These are phyloP conservation scores for Bucco capensis DNA, from an alignment of 2,113 vertebrate genomes.

Conservation along the genomic window DNA sequence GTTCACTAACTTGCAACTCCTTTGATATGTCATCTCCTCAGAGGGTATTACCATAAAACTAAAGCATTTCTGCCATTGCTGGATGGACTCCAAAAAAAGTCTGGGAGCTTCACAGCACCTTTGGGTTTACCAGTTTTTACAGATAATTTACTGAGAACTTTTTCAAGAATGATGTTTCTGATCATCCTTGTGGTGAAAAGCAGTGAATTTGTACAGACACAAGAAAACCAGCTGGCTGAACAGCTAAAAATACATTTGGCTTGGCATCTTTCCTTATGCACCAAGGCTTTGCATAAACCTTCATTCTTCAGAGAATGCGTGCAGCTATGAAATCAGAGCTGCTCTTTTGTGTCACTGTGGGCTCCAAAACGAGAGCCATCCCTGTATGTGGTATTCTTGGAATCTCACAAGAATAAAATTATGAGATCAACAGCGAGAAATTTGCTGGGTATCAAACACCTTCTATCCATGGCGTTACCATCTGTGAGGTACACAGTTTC, in stretches of 20 bases:
- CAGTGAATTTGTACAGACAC: neutral
- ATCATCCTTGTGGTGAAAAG: constrained; percentile 11
- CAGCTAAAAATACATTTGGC: constrained; percentile 60
- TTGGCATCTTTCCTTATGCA: constrained; percentile 50
- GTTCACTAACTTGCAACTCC: neutral
- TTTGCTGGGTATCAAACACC: neutral
- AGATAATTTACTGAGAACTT: constrained; percentile 13
- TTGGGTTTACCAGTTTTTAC: constrained; percentile 10
- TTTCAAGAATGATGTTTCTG: constrained; percentile 5
- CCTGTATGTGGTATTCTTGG: constrained; percentile 3
- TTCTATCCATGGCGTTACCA: neutral
- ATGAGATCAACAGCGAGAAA: neutral
- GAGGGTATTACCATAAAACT: neutral
- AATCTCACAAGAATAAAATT: neutral
- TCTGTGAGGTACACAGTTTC: neutral
- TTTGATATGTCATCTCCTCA: neutral
- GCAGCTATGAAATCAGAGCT: constrained; percentile 51
- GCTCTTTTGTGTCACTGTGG: constrained; percentile 25
- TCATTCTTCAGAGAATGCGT: constrained; percentile 17
- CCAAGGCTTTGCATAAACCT: constrained; percentile 41
- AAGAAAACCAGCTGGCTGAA: constrained; percentile 48
- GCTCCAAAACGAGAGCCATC: constrained; percentile 43
- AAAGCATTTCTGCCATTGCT: neutral
- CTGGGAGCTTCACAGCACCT: constrained; percentile 11
- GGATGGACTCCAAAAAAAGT: neutral